Evolutionary conservation across 2,888 invertebrate genomes (phyloP).

Genomic region (Chesias legatella): DNA sequence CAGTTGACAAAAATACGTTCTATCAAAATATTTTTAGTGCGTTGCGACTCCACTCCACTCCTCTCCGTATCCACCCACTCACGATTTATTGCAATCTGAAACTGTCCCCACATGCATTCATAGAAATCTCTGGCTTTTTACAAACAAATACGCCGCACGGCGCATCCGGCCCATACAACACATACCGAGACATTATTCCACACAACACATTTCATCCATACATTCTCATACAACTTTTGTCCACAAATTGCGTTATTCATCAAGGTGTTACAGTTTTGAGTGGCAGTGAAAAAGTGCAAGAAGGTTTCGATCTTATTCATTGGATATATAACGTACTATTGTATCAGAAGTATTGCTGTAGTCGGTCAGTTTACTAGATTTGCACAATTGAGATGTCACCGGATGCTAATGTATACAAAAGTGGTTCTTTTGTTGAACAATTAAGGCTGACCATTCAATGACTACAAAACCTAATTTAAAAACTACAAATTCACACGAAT

Average conservation of each 20-base stretch:
- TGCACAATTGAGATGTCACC: constrained; percentile 46
- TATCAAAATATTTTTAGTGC: too few relatives aligned
- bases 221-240: constrained; percentile 38
- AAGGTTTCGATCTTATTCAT: neutral
- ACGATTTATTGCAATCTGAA: constrained; percentile 74
- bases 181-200: constrained; percentile 20
- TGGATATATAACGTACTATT: neutral
- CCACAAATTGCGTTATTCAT: constrained; percentile 35
- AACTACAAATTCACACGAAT: too few relatives aligned
- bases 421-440: too few relatives aligned
- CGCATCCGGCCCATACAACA: constrained; percentile 61
- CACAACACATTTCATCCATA: constrained; percentile 29
- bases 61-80: constrained; percentile 55
- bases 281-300: neutral
- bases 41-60: constrained; percentile 35
- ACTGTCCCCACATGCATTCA: constrained; percentile 71
- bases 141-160: constrained; percentile 57
- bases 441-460: too few relatives aligned
- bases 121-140: constrained; percentile 48
- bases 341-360: constrained; percentile 4
- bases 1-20: too few relatives aligned
- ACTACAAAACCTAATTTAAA: too few relatives aligned
- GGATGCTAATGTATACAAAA: constrained; percentile 31
- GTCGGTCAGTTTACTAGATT: constrained; percentile 42
- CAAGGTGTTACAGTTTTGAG: constrained; percentile 28